These are phyloP conservation scores for Aporophyla lueneburgensis DNA, from an alignment of 2,888 invertebrate species.

Conservation along the genomic window DNA sequence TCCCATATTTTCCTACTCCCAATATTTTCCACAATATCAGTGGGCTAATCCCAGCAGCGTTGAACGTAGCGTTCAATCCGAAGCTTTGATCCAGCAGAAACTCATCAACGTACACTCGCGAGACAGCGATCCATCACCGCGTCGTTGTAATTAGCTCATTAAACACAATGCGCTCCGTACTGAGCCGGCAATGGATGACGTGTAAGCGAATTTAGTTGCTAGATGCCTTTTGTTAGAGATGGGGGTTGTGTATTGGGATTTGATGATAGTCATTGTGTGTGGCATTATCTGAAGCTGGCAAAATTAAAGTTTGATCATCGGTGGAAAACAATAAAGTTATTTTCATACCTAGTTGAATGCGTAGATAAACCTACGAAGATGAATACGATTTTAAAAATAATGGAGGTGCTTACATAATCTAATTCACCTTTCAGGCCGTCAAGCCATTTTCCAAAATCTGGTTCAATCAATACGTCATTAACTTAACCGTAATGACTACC, in stretches of 20 bases:
- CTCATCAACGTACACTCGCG: constrained; percentile 54
- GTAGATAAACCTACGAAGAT: not conserved
- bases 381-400: not conserved
- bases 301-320: not conserved
- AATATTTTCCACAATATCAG: constrained; percentile 23
- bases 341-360: not conserved
- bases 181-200: constrained; percentile 42
- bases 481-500: constrained; percentile 22
- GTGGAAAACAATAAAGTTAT: not conserved
- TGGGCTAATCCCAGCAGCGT: constrained; percentile 27
- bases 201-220: constrained; percentile 39
- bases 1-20: not conserved
- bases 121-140: constrained; percentile 62
- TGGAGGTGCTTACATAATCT: not conserved
- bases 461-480: constrained; percentile 43
- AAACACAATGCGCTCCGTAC: constrained; percentile 48
- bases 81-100: constrained; percentile 41
- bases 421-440: not conserved
- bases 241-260: not conserved
- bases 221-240: constrained; percentile 5
- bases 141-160: constrained; percentile 61
- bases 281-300: not conserved
- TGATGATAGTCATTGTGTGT: constrained; percentile 6
- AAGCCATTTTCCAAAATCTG: not conserved
- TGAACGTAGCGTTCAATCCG: constrained; percentile 36